Conservation (phyloP, 2,888 invertebrate genomes). For the Craniophora ligustri region DNA sequence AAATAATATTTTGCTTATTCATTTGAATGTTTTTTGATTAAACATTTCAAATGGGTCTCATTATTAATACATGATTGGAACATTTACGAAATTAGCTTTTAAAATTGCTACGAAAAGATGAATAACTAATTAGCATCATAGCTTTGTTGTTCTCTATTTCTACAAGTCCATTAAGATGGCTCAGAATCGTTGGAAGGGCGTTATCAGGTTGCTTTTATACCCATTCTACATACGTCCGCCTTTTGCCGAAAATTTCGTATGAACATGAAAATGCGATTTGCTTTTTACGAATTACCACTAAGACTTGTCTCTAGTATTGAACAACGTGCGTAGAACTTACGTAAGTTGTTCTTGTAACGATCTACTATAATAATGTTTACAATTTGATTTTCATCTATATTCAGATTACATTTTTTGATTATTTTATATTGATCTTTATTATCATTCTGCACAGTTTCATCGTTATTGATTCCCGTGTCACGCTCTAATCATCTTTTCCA, state of each 20-base stretch:
- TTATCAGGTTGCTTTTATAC: slow-evolving; percentile 64
- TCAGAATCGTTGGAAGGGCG: slow-evolving; percentile 58
- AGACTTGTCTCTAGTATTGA: slow-evolving; percentile 4
- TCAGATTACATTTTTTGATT: not conserved
- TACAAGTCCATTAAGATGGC: slow-evolving; percentile 72
- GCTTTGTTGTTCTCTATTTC: slow-evolving; percentile 62
- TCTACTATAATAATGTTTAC: too few relatives aligned
- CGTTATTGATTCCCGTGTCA: not conserved
- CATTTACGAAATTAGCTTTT: too few relatives aligned
- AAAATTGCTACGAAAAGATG: slow-evolving; percentile 29
- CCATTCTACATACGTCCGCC: slow-evolving; percentile 58
- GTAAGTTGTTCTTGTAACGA: too few relatives aligned
- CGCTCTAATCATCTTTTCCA: slow-evolving; percentile 17
- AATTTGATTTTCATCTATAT: not conserved
- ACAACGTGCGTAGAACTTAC: too few relatives aligned
- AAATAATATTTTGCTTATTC: slow-evolving; percentile 16
- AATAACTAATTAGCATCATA: slow-evolving; percentile 56
- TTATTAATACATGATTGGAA: too few relatives aligned
- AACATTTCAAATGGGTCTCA: too few relatives aligned
- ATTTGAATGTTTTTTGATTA: slow-evolving; percentile 15
- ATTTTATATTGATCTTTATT: not conserved
- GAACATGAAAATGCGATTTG: slow-evolving; percentile 29
- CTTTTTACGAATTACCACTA: slow-evolving; percentile 16
- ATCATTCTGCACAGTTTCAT: not conserved
- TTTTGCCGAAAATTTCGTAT: slow-evolving; percentile 22